Evolutionary conservation across 2,113 vertebrate species (phyloP).

Genomic region (Butastur rufipennis): DNA sequence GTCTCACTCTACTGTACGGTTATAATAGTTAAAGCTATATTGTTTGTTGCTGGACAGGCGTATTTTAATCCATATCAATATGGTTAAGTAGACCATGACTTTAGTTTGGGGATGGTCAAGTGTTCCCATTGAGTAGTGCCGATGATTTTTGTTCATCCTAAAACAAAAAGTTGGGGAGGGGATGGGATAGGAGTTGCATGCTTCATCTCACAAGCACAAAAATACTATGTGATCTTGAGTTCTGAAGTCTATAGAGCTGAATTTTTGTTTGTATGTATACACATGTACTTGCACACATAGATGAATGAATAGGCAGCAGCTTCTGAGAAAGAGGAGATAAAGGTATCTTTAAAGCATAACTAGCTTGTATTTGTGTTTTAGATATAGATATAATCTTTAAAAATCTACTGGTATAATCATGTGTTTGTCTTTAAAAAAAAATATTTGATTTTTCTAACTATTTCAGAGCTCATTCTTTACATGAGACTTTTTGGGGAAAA

Average conservation of each 20-base stretch:
- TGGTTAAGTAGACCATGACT: background rate
- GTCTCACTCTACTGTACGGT: background rate
- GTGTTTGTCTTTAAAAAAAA: background rate
- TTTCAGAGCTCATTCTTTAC: background rate
- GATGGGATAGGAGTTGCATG: background rate
- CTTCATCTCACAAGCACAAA: background rate
- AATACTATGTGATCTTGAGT: background rate
- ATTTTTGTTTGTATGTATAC: background rate
- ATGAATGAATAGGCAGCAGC: background rate
- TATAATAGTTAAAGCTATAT: background rate
- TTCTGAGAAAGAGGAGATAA: background rate
- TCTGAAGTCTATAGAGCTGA: background rate
- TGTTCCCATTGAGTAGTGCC: background rate
- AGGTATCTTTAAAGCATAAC: background rate
- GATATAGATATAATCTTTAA: background rate
- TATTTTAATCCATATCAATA: background rate
- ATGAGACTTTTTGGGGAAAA: background rate
- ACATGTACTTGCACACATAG: accelerated
- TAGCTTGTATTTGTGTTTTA: background rate
- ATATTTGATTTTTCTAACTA: background rate
- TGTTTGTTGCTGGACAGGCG: background rate
- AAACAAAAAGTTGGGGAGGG: too few species aligned
- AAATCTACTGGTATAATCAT: background rate
- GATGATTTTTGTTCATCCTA: background rate
- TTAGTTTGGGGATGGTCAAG: background rate